These are phyloP conservation scores for Narcine bancroftii DNA, from an alignment of 2,113 vertebrate species.

Conservation along the genomic window DNA sequence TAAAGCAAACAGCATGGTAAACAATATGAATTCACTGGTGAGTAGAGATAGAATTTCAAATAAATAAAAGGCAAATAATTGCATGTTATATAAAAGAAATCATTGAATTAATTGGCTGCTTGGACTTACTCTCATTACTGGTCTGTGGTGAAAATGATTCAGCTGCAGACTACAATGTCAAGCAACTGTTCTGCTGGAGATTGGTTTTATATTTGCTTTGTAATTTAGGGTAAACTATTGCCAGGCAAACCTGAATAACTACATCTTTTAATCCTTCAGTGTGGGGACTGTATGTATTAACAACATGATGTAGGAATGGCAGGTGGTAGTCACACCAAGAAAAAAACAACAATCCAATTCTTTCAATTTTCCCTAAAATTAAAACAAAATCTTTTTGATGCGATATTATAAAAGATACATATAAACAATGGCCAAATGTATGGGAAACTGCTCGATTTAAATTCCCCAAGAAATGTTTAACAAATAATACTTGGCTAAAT, in stretches of 20 bases:
- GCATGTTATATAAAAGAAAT: slow-evolving; percentile 6
- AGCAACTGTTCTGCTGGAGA: neutral
- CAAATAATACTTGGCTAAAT: neutral
- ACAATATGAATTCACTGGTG: neutral
- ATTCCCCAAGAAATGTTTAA: neutral
- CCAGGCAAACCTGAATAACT: neutral
- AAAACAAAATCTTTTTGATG: neutral
- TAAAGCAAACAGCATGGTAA: neutral
- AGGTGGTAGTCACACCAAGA: neutral
- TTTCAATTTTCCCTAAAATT: neutral
- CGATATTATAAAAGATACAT: too few relatives aligned
- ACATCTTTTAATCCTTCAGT: neutral
- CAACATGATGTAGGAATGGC: neutral
- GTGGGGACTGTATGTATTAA: neutral
- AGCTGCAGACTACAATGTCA: slow-evolving; percentile 20
- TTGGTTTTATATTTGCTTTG: neutral
- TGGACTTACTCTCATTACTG: neutral
- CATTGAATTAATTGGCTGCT: neutral
- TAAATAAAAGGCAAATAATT: slow-evolving; percentile 27
- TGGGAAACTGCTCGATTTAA: neutral
- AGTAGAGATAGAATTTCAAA: neutral
- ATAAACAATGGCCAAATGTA: too few relatives aligned
- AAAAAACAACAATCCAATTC: neutral
- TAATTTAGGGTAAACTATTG: neutral
- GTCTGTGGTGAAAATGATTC: neutral